These are phyloP conservation scores for Acanthis flammea DNA, from an alignment of 2,797 vertebrate genomes.

Conservation along the genomic window DNA sequence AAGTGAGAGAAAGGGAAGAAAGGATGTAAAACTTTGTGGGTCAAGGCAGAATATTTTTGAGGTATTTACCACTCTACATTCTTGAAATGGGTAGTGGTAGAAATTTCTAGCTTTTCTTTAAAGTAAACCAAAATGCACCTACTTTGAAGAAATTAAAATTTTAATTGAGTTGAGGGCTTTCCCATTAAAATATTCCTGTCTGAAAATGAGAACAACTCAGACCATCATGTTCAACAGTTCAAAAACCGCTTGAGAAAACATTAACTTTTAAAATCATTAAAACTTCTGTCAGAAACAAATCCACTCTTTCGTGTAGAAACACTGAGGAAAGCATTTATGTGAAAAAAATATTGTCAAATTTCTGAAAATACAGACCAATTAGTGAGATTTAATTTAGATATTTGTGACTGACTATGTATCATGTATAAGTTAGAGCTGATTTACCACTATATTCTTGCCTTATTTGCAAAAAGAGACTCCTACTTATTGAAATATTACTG, in stretches of 20 bases:
- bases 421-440: slow-evolving; percentile 64
- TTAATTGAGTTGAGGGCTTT: not conserved
- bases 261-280: slow-evolving; percentile 59
- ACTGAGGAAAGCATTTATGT: slow-evolving; percentile 59
- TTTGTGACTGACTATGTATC: slow-evolving; percentile 62
- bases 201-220: slow-evolving; percentile 2
- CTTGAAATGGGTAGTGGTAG: not conserved
- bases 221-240: slow-evolving; percentile 6
- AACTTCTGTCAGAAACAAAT: slow-evolving; percentile 46
- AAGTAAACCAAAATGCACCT: not conserved
- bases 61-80: not conserved
- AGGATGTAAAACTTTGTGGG: not conserved
- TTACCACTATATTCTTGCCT: slow-evolving; percentile 65
- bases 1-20: not conserved
- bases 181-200: not conserved
- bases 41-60: not conserved
- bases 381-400: slow-evolving; percentile 76
- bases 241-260: slow-evolving; percentile 29
- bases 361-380: slow-evolving; percentile 76
- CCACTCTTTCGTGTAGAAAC: slow-evolving; percentile 44
- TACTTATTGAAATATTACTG: slow-evolving; percentile 79
- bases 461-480: slow-evolving; percentile 73
- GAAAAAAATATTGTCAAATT: slow-evolving; percentile 64
- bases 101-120: not conserved
- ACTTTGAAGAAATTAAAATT: not conserved